Percentiles rank a stretch among this genome's conserved stretches.
These are phyloP conservation scores for Sporophila hypoxantha DNA, from an alignment of 2,113 vertebrate species.

Conservation along the genomic window DNA sequence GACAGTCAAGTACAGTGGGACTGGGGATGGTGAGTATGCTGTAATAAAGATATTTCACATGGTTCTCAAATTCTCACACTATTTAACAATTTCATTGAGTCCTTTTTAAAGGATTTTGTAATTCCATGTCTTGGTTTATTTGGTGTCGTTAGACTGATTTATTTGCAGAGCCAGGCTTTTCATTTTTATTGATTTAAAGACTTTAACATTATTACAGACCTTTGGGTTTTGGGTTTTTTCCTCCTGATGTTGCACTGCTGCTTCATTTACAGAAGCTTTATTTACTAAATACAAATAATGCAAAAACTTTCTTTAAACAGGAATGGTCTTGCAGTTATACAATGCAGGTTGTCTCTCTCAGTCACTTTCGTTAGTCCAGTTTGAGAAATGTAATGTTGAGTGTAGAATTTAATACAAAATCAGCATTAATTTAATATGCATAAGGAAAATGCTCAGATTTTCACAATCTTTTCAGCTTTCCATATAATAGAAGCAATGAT, in stretches of 20 bases:
- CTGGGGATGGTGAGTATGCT: background rate
- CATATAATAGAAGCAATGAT: background rate
- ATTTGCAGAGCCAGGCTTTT: conserved; percentile 59
- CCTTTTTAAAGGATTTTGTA: conserved; percentile 33
- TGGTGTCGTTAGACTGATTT: conserved; percentile 50
- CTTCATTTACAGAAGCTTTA: conserved; percentile 43
- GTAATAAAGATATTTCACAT: background rate
- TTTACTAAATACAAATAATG: conserved; percentile 37
- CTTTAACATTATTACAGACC: conserved; percentile 20
- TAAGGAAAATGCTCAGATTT: background rate
- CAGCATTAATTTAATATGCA: background rate
- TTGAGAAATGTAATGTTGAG: conserved; percentile 31
- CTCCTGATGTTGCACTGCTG: background rate
- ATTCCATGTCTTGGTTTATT: conserved; percentile 31
- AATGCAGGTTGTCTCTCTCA: conserved; percentile 25
- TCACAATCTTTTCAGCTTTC: background rate
- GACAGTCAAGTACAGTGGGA: background rate
- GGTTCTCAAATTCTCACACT: conserved; percentile 32
- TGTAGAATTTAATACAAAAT: conserved; percentile 15
- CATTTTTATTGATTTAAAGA: conserved; percentile 45
- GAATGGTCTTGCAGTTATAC: conserved; percentile 8
- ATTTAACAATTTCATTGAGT: conserved; percentile 33
- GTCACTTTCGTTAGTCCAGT: conserved; percentile 40
- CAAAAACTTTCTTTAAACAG: conserved; percentile 44
- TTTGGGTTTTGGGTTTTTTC: background rate